Base-by-base conservation (phyloP, 2,113 vertebrate species). In the Oreochromis spilurus region DNA sequence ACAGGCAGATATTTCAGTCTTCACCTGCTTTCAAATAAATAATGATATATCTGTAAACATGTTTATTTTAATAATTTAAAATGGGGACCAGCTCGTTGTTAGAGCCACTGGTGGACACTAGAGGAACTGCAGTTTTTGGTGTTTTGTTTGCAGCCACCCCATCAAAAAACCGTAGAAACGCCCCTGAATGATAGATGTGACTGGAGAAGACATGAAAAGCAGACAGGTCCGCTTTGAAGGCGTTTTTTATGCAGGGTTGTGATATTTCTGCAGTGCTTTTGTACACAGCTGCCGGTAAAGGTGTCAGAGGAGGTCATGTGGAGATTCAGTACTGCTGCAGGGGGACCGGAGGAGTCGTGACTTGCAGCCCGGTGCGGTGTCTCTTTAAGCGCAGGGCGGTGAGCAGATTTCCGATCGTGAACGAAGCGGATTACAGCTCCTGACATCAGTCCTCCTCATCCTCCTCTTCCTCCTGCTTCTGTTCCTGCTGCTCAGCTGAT, bases 361-460 rank as follows among this genome's bases (percentile, higher is more conserved):
- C 70, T 77, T n/a, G 43, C 43, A 77, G 70, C 53, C 54, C 53
- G 40, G 53, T 43, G 79, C 67, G 21, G 78, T 38, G 72, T 92
- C 92, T 57, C 95, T 95, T 95, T 94, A 94, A 95, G 52, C 53
- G 84, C 90, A 95, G 95, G 94, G 62, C 89, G 83, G 13, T 21
- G 45, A 81, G 91, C 45, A 65, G 90, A 94, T 90, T 58, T 83
- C 93, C 92, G 93, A 92, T 53, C 40, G 57, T 79, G 54, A 62
- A 4, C 43, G 82, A 84, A 87, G 88, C 17, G 82, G 91, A 92
- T 93, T 89, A 87, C 45, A n/a, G 79, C 80, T 54, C n/a, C 55
- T 43, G 72, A 40, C 21, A 50, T 77, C 70, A n/a, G 43, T 50
- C 24, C 10, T 81, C 75, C 86, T 81, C 80, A 50, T 57, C 82